A percentile compares a stretch with the other conserved stretches of the same genome.
Evolutionary conservation across 2,888 invertebrate species (phyloP).

Genomic region (Adelphocoris suturalis): DNA sequence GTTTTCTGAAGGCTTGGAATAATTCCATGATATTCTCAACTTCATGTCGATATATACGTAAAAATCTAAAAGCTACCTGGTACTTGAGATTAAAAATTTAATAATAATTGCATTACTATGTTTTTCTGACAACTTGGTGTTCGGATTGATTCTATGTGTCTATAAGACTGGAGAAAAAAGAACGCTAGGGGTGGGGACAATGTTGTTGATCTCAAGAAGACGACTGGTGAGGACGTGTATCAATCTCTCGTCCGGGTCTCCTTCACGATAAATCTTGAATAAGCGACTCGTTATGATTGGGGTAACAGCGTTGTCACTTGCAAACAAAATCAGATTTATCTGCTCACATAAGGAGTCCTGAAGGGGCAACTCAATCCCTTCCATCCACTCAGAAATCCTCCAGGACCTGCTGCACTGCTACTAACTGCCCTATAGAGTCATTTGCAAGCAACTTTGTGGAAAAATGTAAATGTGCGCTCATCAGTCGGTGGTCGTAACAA

Average conservation of each 20-base stretch:
- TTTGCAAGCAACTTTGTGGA: not conserved
- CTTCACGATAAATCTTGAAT: slow-evolving; percentile 59
- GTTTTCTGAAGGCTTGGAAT: no score
- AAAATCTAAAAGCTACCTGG: no score
- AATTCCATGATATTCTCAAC: no score
- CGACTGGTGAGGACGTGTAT: slow-evolving; percentile 62
- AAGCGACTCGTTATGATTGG: slow-evolving; percentile 63
- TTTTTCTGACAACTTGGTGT: no score
- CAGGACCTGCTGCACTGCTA: not conserved
- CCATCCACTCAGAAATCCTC: not conserved
- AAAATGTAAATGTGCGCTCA: not conserved
- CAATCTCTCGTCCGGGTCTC: slow-evolving; percentile 37
- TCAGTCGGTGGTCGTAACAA: not conserved
- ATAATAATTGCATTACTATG: no score
- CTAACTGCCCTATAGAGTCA: not conserved
- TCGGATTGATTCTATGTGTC: no score
- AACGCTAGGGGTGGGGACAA: no score
- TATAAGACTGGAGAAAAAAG: not conserved
- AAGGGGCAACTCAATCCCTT: not conserved
- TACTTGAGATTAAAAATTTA: no score
- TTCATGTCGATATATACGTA: no score
- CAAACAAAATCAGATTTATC: slow-evolving; percentile 67
- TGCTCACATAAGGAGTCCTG: slow-evolving; percentile 43
- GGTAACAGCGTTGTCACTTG: slow-evolving; percentile 65
- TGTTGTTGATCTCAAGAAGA: not conserved